These are phyloP conservation scores for Nesidiocoris tenuis DNA, from an alignment of 2,888 invertebrate species.

Conservation along the genomic window DNA sequence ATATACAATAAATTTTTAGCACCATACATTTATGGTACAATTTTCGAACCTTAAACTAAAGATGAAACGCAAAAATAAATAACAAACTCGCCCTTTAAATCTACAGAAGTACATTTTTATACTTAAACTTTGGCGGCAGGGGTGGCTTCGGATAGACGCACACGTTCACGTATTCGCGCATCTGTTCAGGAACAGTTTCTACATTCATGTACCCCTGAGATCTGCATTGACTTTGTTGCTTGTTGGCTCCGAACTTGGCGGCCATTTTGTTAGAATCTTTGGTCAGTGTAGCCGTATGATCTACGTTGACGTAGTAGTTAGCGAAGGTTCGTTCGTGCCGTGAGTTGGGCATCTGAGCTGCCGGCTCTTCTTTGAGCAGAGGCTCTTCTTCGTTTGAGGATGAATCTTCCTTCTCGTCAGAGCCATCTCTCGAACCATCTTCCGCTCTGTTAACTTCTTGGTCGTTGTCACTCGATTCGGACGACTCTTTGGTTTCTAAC, in stretches of 20 bases:
- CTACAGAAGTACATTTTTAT: slow-evolving; percentile 47
- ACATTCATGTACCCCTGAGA: slow-evolving; percentile 28
- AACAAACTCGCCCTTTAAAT: too few relatives aligned
- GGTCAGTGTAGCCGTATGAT: slow-evolving; percentile 39
- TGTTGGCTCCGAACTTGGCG: neutral
- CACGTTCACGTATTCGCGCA: slow-evolving; percentile 48
- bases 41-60: too few relatives aligned
- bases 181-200: neutral
- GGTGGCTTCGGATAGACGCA: slow-evolving; percentile 48
- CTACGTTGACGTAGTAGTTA: slow-evolving; percentile 22
- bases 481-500: neutral
- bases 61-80: too few relatives aligned
- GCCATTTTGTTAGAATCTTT: slow-evolving; percentile 25
- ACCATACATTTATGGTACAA: too few relatives aligned
- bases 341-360: neutral
- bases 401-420: slow-evolving; percentile 15
- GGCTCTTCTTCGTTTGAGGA: slow-evolving; percentile 33
- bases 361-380: neutral
- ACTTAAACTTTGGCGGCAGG: slow-evolving; percentile 47
- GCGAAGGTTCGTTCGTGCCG: neutral
- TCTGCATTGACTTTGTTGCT: slow-evolving; percentile 24
- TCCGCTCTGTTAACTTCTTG: slow-evolving; percentile 16
- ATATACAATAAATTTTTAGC: too few relatives aligned
- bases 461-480: neutral
- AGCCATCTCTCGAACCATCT: slow-evolving; percentile 17